These are phyloP conservation scores for Lampris megalopsis DNA, from an alignment of 2,113 vertebrate genomes.

Conservation along the genomic window DNA sequence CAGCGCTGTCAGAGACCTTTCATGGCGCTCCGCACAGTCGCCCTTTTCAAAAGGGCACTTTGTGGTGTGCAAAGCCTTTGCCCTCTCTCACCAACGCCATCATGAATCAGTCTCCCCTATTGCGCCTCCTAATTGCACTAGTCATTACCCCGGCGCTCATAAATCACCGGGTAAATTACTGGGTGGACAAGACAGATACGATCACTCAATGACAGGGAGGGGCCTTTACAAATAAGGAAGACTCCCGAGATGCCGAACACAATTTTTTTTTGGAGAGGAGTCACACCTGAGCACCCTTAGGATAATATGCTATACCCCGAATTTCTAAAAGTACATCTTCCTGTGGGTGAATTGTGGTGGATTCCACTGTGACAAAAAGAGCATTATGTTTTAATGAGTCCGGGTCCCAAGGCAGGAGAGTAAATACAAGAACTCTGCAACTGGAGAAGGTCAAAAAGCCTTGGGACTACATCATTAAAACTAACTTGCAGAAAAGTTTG, in stretches of 20 bases:
- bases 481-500: no score
- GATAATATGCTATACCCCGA: not conserved
- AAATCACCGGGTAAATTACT: constrained; percentile 30
- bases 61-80: not conserved
- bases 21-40: constrained; percentile 1
- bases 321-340: not conserved
- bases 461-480: no score
- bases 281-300: not conserved
- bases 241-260: not conserved
- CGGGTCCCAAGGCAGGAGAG: no score
- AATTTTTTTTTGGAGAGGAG: not conserved
- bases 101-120: constrained; percentile 52
- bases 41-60: constrained; percentile 32
- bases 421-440: no score
- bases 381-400: no score
- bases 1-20: constrained; percentile 60
- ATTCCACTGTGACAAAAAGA: no score
- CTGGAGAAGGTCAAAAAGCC: no score
- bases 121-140: not conserved
- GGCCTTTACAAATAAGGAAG: not conserved
- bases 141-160: not conserved
- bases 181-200: not conserved
- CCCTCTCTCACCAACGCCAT: constrained; percentile 16
- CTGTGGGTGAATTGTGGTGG: not conserved
- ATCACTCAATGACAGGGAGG: not conserved